Base-by-base conservation (phyloP, 1,140 invertebrate genomes). In the Tachypleus tridentatus region DNA sequence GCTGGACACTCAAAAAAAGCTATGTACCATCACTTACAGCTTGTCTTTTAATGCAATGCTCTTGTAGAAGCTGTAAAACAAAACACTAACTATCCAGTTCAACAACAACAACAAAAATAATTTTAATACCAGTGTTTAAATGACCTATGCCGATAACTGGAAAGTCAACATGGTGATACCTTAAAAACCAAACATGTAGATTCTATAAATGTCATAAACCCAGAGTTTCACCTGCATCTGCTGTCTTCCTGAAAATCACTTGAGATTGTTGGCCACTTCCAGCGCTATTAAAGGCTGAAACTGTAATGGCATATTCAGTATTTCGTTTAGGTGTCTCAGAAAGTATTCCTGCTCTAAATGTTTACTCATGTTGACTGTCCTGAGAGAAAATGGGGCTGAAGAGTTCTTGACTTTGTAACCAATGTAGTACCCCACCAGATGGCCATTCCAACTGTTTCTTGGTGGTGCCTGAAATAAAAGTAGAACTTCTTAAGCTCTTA, bases 321-420 rank as follows among this genome's bases (percentile, higher is more conserved):
- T 64, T 63, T 61, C 62, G 68, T 59, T 65, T 56, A 72, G 53
- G 47, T 65, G 63, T 4, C 67, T 69, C 6, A 72, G 63, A 4
- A 64, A 58, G 58, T 67, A 71, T 58, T 72, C 71, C 51, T 72
- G 64, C 10, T 71, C 67, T 4, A 57, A 61, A 50, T 93, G 90
- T 70, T 90, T 89, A 58, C 86, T 88, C 74, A 93, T 92, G 75
- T 94, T 91, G 9, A 94, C 88, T 60, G 91, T 94, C 78, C 94
- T 91, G 73, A 92, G 94, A 63, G 93, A 83, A 74, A 89, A 94
- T 0, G 87, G 88, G 70, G 93, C 92, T 74, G 93, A 92, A 71
- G 86, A 89, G 66, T 86, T 88, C 1, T 85, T 87, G 11, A 90
- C 80, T 81, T 90, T 89, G 76, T 93, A 92, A 50, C 91, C 91